phyloP scores from a whole-genome alignment of 2,113 vertebrate species.

The Isurus oxyrinchus region DNA sequence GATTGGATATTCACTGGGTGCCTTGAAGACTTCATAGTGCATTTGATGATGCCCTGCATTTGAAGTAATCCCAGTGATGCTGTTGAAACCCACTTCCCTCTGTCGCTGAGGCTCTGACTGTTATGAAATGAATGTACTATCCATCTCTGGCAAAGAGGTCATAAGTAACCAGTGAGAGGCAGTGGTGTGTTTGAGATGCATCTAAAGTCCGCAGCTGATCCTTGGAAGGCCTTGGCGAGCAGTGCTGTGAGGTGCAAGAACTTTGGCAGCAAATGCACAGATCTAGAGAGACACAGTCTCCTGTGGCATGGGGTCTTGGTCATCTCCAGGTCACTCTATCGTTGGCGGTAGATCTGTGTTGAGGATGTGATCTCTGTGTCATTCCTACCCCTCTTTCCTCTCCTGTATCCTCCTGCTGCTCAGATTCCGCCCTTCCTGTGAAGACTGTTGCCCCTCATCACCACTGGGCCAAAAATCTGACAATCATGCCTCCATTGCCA shows the following conservation, averaged over 20 bases:
- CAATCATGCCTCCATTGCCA: neutral
- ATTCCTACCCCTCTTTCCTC: neutral
- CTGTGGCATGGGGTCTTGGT: neutral
- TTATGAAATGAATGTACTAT: neutral
- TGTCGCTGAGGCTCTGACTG: neutral
- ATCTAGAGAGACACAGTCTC: neutral
- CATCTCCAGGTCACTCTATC: neutral
- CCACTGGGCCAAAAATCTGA: neutral
- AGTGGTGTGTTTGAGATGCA: neutral
- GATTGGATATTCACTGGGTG: too few relatives aligned
- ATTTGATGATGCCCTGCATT: neutral
- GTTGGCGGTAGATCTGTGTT: neutral
- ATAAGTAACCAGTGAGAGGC: neutral
- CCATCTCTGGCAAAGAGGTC: neutral
- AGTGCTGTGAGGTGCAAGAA: neutral
- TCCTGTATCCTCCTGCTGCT: neutral
- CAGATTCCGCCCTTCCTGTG: neutral
- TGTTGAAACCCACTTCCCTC: neutral
- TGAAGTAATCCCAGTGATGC: neutral
- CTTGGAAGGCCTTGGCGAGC: neutral
- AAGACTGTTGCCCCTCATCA: too few relatives aligned
- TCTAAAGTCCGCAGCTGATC: neutral
- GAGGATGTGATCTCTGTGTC: neutral
- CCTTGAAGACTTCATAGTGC: neutral
- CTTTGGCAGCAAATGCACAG: neutral